Evolutionary conservation across 30 jellyfish, hydroid and myxozoan genomes (phyloP).

Genomic region (Morbakka virulenta): DNA sequence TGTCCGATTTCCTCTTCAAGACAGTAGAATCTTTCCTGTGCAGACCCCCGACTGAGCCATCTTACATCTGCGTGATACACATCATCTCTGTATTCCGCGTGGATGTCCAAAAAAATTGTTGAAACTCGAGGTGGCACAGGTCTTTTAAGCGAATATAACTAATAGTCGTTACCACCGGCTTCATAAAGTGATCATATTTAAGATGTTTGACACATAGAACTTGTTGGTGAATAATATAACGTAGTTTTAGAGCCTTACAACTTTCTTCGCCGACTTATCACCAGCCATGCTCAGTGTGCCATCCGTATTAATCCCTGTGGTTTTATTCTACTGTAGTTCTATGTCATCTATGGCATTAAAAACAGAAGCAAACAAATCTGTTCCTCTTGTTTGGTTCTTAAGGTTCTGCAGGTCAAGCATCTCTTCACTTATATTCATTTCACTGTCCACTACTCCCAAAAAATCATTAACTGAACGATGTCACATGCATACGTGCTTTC

Average conservation of each 20-base stretch:
- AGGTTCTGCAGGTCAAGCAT: background rate
- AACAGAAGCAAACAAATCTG: background rate
- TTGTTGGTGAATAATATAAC: too few relatives aligned
- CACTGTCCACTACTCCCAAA: background rate
- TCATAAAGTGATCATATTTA: too few relatives aligned
- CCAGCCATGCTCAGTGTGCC: background rate
- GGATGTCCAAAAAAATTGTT: too few relatives aligned
- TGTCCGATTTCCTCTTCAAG: background rate
- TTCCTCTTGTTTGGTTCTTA: background rate
- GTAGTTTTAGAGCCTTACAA: too few relatives aligned
- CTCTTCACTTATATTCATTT: conserved; percentile 5
- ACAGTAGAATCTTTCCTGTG: background rate
- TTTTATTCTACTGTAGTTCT: background rate
- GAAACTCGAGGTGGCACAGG: too few relatives aligned
- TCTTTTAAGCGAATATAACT: too few relatives aligned
- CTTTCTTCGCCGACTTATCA: too few relatives aligned
- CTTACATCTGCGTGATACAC: background rate
- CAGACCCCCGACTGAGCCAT: background rate
- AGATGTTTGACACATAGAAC: too few relatives aligned
- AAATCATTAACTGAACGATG: conserved; percentile 15
- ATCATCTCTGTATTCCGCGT: background rate
- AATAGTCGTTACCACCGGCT: too few relatives aligned
- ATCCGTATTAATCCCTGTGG: background rate
- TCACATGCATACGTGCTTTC: conserved; percentile 1
- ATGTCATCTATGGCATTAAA: background rate